These are phyloP conservation scores for Dufourea novaeangliae DNA, from an alignment of 1,140 invertebrate genomes.

Conservation along the genomic window DNA sequence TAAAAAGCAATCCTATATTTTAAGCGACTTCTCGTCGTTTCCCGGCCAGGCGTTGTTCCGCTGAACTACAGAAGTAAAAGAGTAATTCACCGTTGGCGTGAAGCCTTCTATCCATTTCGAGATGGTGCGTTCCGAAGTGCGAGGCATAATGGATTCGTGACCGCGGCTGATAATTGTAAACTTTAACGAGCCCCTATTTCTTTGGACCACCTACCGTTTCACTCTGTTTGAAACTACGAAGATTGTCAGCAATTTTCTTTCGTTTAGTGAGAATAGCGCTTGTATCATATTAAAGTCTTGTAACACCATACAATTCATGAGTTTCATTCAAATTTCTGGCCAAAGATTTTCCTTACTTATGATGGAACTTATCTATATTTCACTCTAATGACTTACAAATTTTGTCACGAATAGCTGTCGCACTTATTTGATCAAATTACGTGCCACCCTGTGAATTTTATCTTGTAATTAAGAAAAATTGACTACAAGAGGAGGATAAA, in stretches of 20 bases:
- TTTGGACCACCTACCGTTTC: neutral
- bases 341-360: too few species aligned
- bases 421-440: too few species aligned
- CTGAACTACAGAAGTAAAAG: constrained; percentile 22
- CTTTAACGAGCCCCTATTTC: neutral
- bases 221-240: neutral
- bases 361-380: too few species aligned
- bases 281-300: too few species aligned
- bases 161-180: constrained; percentile 1
- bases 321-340: too few species aligned
- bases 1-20: constrained; percentile 45
- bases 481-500: too few species aligned
- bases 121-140: neutral
- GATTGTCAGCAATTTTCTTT: neutral
- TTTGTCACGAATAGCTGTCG: too few species aligned
- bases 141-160: neutral
- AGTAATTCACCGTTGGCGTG: constrained; percentile 14
- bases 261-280: too few species aligned
- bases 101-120: neutral
- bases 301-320: too few species aligned
- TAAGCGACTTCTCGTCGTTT: constrained; percentile 30
- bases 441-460: too few species aligned
- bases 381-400: too few species aligned
- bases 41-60: constrained; percentile 8
- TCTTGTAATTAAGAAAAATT: too few species aligned